Evolutionary conservation across 1,140 invertebrate genomes (phyloP), one percentile per base, ranked within the genome.

Genomic region (Diorhabda carinulata): DNA sequence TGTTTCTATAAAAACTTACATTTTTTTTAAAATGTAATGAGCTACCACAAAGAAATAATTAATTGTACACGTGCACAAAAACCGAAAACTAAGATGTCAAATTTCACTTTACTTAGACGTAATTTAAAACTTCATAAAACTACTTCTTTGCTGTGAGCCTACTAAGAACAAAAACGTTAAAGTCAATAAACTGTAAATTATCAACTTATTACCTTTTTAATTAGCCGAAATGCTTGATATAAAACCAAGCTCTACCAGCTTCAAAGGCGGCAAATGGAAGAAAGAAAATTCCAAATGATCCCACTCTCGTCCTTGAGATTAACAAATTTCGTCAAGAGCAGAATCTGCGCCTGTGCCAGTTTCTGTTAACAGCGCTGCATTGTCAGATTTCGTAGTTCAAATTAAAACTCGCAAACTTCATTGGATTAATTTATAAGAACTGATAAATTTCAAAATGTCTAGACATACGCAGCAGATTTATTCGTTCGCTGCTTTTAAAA

Each of bases 251-350:
- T 57, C 61, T 43, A 61, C 60, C 45, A 25, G 6, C 43, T 43
- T 47, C 56, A 67, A 45, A 60, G 63, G 66, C 58, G 66, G 66
- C 66, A 71, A 71, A 58, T 47, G 61, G 44, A 43, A 64, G 64
- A 70, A 68, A 68, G 66, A 68, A 66, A 71, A 64, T 52, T 52
- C 47, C 6, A n/a, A 52, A 8, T 52, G 47, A 52, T n/a, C 47
- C 47, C 47, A 52, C 47, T 52, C n/a, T 52, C 47, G 47, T 52
- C 47, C 47, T 52, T 52, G 47, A 52, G n/a, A 8, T 52, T 52
- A 52, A 52, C 47, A 52, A 52, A 52, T n/a, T 52, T 52, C 47
- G 47, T 52, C 47, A 8, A 3, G 2, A 52, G 47, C 6, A 8
- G 47, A 6, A 6, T 8, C n/a, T n/a, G 47, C 47, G 47, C 47